Evolutionary conservation across 2,797 vertebrate species (phyloP), one percentile per base, ranked within the genome.

Genomic region (Loris lydekkerianus): DNA sequence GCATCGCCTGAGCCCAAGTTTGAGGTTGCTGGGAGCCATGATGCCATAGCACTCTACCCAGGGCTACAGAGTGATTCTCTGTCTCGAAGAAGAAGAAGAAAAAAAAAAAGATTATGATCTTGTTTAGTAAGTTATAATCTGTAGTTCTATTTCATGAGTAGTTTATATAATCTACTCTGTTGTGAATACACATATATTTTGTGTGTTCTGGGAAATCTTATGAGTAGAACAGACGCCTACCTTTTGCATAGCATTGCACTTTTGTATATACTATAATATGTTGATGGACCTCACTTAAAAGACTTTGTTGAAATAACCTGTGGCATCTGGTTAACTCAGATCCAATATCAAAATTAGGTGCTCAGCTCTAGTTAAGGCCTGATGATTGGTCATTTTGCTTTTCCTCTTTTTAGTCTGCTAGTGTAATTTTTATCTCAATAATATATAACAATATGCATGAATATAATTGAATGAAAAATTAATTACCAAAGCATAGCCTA

Each of bases 401-500:
- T 91, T 61, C 31, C 17, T 34, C 11, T 87, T 95, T 85, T 3
- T 18, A 75, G 72, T 75, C 31, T 75, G 89, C 49, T 76, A 61
- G 29, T n/a, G 18, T 53, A 69, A 5, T 63, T 94, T 94, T 92
- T 95, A 77, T 77, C 34, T 76, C 58, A 34, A 3, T 63, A n/a
- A 37, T 1, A 17, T 61, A 70, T 81, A 92, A 67, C 1, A 69
- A 77, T 85, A 82, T 29, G 56, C 61, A 5, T 9, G 75, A 70
- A 73, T 65, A 61, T 75, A 94, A 86, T 70, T 60, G 75, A 93
- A 93, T 91, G 6, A 20, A 89, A 89, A 89, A 76, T 77, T 87
- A 83, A 86, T 93, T 43, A 86, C 46, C 60, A 94, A 87, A 93
- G 80, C 25, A 83, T 20, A 18, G 60, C 76, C 18, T 77, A 70